phyloP scores from a whole-genome alignment of 2,888 invertebrate species.

The Romanomermis culicivorax region DNA sequence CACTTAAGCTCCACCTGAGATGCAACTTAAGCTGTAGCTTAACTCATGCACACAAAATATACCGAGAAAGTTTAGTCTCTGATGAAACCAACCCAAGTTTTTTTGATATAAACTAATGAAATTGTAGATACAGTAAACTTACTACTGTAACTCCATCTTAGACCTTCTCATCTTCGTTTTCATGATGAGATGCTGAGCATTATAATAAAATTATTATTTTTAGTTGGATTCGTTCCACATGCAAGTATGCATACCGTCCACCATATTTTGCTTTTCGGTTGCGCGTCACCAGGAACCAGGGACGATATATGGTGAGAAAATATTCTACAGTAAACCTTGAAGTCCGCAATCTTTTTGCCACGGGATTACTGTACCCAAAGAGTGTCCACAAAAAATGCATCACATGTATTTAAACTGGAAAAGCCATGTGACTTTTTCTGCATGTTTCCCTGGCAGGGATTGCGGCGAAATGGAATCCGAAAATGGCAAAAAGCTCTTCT shows the following conservation, averaged over 20 bases:
- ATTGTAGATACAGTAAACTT: too few relatives aligned
- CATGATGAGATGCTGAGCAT: too few relatives aligned
- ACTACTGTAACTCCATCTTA: too few relatives aligned
- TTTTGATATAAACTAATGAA: too few relatives aligned
- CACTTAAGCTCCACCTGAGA: too few relatives aligned
- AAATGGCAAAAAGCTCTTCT: constrained; percentile 17
- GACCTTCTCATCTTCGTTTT: not conserved
- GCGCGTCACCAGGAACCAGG: constrained; percentile 51
- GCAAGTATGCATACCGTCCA: constrained; percentile 73
- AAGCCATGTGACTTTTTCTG: not conserved
- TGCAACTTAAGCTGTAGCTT: too few relatives aligned
- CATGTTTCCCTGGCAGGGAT: constrained; percentile 38
- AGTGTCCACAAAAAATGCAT: not conserved
- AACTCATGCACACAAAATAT: too few relatives aligned
- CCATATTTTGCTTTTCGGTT: constrained; percentile 79
- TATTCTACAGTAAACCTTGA: constrained; percentile 1
- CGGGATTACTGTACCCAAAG: too few relatives aligned
- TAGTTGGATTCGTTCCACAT: constrained; percentile 75
- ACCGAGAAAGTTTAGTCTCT: too few relatives aligned
- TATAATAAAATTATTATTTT: too few relatives aligned
- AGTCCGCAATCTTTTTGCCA: constrained; percentile 23
- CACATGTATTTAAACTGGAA: not conserved
- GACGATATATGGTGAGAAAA: constrained; percentile 47
- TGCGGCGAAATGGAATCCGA: constrained; percentile 66
- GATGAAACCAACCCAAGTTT: too few relatives aligned